Base-by-base conservation (phyloP, 1,140 invertebrate species). In the Callitettix versicolor region DNA sequence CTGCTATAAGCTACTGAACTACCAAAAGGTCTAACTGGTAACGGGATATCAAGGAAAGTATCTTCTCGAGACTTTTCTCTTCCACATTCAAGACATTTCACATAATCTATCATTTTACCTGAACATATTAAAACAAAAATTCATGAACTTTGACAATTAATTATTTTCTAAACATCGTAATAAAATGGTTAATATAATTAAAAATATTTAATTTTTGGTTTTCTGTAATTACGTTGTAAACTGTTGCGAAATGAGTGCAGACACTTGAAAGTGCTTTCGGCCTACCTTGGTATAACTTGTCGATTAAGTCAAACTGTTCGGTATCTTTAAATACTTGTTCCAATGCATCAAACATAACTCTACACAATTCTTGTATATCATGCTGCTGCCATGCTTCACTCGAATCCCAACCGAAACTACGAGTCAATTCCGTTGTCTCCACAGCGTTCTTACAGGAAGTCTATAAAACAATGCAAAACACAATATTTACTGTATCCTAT, bases 341-440 rank as follows among this genome's bases (percentile, higher is more conserved):
- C 15, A 95, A 68, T 0, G 89, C 89, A 71, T 95, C 91, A 67
- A 95, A 92, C 88, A 95, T 91, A 3, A 94, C 85, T 52, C 90
- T 76, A 69, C 87, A 93, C 26, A 95, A 68, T 67, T 95, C 91
- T 69, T 94, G 90, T 41, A 95, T 89, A 67, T 95, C 91, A 64
- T 95, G 91, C 65, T 95, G 91, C 60, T 93, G 87, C 87, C 89
- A 94, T 0, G 88, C 87, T 71, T 93, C 87, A 57, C 85, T 84
- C 7, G 84, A 86, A 67, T 91, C 86, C 91, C 91, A 95, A 17
- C 91, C 91, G 72, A 95, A 95, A 68, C 88, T 91, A 57, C 76
- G 78, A 1, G 91, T 95, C 40, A 95, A 70, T 59, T 91, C 85
- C 7, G 87, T 92, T 3, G 91, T 95, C 70, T 92, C 88, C 20